A percentile compares a stretch with the other conserved stretches of the same genome.
These are phyloP conservation scores for Phataginus tetradactyla DNA, from an alignment of 2,797 vertebrate genomes.

Conservation along the genomic window DNA sequence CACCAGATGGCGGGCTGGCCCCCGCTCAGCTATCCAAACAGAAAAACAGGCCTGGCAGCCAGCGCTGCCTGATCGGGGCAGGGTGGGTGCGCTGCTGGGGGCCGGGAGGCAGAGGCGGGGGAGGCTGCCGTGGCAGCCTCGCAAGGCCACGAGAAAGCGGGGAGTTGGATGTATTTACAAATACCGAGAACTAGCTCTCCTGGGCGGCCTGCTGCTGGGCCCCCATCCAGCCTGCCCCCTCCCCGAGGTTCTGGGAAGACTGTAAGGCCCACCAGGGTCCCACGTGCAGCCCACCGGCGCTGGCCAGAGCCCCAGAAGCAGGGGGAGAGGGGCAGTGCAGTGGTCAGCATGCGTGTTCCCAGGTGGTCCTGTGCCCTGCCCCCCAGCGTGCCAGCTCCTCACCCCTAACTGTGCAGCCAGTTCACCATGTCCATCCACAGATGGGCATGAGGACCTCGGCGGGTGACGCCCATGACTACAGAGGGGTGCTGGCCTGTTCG, in stretches of 20 bases:
- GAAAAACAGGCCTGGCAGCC: conserved; percentile 76
- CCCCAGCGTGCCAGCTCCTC: background rate
- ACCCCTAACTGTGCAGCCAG: rapidly evolving
- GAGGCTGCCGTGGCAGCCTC: background rate
- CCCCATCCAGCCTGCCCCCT: background rate
- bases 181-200: conserved; percentile 5
- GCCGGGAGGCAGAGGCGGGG: background rate
- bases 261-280: background rate
- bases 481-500: rapidly evolving
- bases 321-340: background rate
- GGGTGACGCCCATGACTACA: background rate
- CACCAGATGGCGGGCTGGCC: conserved; percentile 83
- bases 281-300: rapidly evolving
- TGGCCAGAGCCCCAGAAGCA: background rate
- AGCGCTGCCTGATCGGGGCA: conserved; percentile 11
- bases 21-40: conserved; percentile 70
- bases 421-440: background rate
- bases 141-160: background rate
- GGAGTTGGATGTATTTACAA: conserved; percentile 22
- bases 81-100: background rate
- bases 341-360: background rate
- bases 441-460: background rate
- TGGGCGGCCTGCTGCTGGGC: background rate
- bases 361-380: background rate
- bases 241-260: background rate